Conservation (phyloP, 1,140 invertebrate genomes). For the Bathynomus jamesi region DNA sequence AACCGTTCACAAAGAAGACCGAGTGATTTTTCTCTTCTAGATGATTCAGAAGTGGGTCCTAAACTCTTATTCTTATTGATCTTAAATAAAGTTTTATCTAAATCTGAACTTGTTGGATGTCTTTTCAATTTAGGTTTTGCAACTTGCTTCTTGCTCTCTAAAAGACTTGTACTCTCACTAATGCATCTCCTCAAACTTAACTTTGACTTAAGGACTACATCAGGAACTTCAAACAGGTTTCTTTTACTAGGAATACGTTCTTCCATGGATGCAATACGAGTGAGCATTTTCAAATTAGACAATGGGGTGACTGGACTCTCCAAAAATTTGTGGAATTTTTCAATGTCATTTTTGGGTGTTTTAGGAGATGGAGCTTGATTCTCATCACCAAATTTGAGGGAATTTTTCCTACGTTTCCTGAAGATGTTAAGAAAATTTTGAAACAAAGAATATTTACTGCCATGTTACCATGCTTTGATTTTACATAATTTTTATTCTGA, state of each 20-base stretch:
- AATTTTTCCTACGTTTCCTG: not conserved
- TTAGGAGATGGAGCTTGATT: not conserved
- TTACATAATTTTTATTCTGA: no score
- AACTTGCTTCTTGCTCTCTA: not conserved
- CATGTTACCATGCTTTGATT: no score
- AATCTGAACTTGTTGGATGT: conserved; percentile 11
- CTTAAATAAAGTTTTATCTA: not conserved
- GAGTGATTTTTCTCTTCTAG: conserved; percentile 27
- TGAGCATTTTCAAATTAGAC: conserved; percentile 23
- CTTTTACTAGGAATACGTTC: conserved; percentile 24
- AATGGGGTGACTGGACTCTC: conserved; percentile 21
- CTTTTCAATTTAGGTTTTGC: not conserved
- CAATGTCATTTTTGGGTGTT: not conserved
- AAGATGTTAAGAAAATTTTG: no score
- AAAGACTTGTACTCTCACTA: not conserved
- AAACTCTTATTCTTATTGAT: conserved; percentile 3
- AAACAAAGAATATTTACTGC: no score
- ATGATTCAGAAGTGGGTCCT: conserved; percentile 14
- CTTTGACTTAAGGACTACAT: not conserved
- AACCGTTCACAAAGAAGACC: conserved; percentile 27
- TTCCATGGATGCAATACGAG: conserved; percentile 27
- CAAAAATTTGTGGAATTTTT: not conserved
- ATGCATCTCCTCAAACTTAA: conserved; percentile 16
- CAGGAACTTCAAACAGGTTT: conserved; percentile 11
- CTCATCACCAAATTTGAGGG: not conserved